Evolutionary conservation across 2,888 invertebrate genomes (phyloP).

Genomic region (Caenorhabditis sp.): DNA sequence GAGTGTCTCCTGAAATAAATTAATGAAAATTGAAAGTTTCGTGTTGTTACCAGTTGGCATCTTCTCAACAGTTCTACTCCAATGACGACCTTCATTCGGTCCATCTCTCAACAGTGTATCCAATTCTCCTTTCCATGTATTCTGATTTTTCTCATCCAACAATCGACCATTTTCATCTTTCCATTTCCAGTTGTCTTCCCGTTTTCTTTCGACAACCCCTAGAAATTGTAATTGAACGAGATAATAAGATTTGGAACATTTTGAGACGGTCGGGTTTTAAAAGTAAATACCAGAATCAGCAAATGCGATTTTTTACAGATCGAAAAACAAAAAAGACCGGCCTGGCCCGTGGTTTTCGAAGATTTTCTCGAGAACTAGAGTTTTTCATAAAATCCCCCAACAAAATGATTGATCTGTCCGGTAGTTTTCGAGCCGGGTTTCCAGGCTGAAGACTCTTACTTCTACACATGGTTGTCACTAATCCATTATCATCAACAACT

Average conservation of each 20-base stretch:
- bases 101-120: conserved; percentile 51
- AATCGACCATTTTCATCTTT: conserved; percentile 47
- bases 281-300: too few relatives aligned
- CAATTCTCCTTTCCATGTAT: conserved; percentile 54
- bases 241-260: too few relatives aligned
- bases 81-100: conserved; percentile 51
- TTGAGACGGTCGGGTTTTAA: too few relatives aligned
- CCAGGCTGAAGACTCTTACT: conserved; percentile 29
- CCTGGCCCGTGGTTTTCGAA: too few relatives aligned
- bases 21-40: too few relatives aligned
- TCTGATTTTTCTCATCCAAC: conserved; percentile 43
- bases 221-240: too few relatives aligned
- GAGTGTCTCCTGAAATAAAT: conserved; percentile 43
- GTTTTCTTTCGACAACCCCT: conserved; percentile 54
- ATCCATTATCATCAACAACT: conserved; percentile 38
- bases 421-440: too few relatives aligned
- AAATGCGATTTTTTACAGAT: too few relatives aligned
- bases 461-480: conserved; percentile 53
- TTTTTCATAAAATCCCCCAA: too few relatives aligned
- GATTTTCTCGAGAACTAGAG: too few relatives aligned
- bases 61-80: conserved; percentile 50
- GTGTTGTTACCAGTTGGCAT: conserved; percentile 45
- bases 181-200: conserved; percentile 56
- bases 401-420: too few relatives aligned
- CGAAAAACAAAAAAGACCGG: too few relatives aligned